Conservation (phyloP, 1,140 invertebrate genomes). For the Condylostylus longicornis region DNA sequence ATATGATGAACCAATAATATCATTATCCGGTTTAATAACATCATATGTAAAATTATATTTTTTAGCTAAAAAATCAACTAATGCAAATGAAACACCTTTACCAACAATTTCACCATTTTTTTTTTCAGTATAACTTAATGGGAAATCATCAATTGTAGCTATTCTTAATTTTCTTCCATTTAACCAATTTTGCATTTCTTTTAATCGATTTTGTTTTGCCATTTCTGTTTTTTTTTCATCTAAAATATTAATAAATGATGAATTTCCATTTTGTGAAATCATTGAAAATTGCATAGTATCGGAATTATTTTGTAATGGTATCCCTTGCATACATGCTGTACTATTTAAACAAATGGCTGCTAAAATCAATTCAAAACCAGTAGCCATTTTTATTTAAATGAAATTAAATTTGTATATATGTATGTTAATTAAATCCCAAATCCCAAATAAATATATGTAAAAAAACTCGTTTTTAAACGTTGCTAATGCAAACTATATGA, state of each 20-base stretch:
- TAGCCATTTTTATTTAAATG: no score
- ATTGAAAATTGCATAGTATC: no score
- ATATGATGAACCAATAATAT: slow-evolving; percentile 32
- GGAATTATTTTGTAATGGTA: no score
- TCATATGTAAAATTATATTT: slow-evolving; percentile 59
- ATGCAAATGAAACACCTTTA: slow-evolving; percentile 51
- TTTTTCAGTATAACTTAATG: slow-evolving; percentile 39
- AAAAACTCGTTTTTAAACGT: no score
- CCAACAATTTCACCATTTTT: slow-evolving; percentile 42
- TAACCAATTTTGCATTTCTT: slow-evolving; percentile 17
- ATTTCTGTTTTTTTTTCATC: no score
- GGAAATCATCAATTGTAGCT: slow-evolving; percentile 39
- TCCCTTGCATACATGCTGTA: no score
- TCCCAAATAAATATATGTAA: no score
- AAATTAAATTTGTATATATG: no score
- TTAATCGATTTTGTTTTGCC: slow-evolving; percentile 15
- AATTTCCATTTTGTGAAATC: neutral
- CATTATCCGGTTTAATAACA: slow-evolving; percentile 41
- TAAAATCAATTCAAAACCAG: slow-evolving; percentile 22
- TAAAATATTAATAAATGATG: no score
- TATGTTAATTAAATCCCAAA: no score
- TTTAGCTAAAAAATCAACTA: slow-evolving; percentile 48
- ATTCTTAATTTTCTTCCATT: slow-evolving; percentile 23
- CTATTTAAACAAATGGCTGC: no score
- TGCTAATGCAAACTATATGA: no score